A percentile compares a stretch with the other conserved stretches of the same genome.
These are phyloP conservation scores for Halictus quadricinctus DNA, from an alignment of 2,888 invertebrate genomes.

Conservation along the genomic window DNA sequence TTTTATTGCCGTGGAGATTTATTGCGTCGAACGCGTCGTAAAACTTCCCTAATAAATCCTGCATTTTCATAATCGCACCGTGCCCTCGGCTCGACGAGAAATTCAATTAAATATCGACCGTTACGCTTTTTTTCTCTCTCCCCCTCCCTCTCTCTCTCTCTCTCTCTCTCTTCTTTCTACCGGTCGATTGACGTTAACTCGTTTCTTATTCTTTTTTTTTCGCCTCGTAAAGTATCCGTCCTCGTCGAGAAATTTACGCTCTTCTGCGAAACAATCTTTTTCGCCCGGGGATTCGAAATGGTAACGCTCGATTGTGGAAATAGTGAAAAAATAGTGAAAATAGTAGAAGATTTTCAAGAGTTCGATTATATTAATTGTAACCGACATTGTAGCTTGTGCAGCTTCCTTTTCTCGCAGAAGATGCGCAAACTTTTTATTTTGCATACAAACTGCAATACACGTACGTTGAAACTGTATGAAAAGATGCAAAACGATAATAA, in stretches of 20 bases:
- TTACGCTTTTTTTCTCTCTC: not conserved
- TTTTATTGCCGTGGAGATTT: conserved; percentile 41
- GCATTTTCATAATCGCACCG: conserved; percentile 34
- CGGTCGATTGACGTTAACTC: conserved; percentile 11
- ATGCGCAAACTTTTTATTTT: no score
- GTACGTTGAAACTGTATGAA: no score
- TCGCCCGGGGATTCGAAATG: not conserved
- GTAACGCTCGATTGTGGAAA: not conserved
- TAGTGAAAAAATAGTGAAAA: not conserved
- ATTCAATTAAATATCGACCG: conserved; percentile 35
- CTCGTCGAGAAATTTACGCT: not conserved
- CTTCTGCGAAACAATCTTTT: not conserved
- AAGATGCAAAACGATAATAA: no score
- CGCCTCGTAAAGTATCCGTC: conserved; percentile 7
- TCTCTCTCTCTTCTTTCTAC: not conserved
- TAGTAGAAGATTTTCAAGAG: no score
- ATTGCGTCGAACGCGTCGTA: conserved; percentile 32
- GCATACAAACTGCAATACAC: no score
- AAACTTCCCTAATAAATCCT: conserved; percentile 39
- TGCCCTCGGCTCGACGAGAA: conserved; percentile 13
- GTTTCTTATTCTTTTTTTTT: conserved; percentile 5
- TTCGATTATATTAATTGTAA: no score
- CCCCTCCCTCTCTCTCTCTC: not conserved
- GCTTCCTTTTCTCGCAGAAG: no score
- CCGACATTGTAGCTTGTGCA: no score